A percentile compares a stretch with the other conserved stretches of the same genome.
These are phyloP conservation scores for Australoheros facetus DNA, from an alignment of 2,797 vertebrate genomes.

Conservation along the genomic window DNA sequence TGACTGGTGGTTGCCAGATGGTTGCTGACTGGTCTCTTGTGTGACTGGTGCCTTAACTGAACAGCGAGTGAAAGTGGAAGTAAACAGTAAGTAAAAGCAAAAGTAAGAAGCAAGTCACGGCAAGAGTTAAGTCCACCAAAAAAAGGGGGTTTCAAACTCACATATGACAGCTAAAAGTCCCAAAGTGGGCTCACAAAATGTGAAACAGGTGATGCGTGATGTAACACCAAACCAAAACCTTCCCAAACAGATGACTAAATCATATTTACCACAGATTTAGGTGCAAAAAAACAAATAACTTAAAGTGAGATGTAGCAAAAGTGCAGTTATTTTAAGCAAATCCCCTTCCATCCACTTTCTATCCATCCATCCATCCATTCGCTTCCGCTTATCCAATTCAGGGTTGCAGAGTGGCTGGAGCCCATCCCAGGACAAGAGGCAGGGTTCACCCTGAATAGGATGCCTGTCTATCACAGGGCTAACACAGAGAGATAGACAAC, in stretches of 20 bases:
- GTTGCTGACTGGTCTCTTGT: too few species aligned
- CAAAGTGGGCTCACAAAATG: neutral
- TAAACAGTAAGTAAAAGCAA: too few species aligned
- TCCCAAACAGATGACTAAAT: neutral
- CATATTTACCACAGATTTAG: neutral
- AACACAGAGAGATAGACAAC: too few species aligned
- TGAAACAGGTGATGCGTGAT: neutral
- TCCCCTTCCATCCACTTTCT: neutral
- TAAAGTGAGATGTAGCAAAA: neutral
- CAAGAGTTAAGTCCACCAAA: too few species aligned
- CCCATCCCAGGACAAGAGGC: neutral
- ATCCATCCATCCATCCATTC: too few species aligned
- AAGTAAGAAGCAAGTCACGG: too few species aligned
- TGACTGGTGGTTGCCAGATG: too few species aligned
- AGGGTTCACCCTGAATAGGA: too few species aligned
- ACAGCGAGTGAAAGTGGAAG: too few species aligned
- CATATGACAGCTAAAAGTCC: neutral
- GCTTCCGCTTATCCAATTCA: neutral
- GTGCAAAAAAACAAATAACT: neutral
- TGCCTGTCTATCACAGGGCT: too few species aligned
- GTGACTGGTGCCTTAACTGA: too few species aligned
- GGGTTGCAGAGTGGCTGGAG: neutral
- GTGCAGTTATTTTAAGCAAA: too few species aligned
- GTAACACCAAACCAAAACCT: neutral
- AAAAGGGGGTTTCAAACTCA: neutral